Conservation (phyloP, 2,113 vertebrate species). For the Thoracochromis brauschi region DNA sequence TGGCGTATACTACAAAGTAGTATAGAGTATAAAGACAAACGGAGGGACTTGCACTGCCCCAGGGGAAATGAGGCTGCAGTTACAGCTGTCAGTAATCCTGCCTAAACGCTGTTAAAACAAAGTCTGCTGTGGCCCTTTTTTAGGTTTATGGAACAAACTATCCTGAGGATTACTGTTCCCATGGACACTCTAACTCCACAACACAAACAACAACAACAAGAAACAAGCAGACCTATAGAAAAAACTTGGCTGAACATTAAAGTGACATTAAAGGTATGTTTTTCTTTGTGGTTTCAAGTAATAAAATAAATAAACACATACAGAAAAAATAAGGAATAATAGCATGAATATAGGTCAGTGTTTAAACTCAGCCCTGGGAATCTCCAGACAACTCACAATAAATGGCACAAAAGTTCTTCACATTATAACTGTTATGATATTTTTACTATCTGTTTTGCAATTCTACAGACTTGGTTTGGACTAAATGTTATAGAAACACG, state of each 20-base stretch:
- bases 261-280: background rate
- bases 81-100: conserved; percentile 32
- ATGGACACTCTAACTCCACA: background rate
- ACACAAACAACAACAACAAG: background rate
- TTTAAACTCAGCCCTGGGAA: background rate
- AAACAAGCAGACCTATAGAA: background rate
- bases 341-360: background rate
- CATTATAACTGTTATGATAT: background rate
- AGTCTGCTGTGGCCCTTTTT: conserved; percentile 28
- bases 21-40: background rate
- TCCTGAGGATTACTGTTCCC: conserved; percentile 40
- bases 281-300: background rate
- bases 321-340: background rate
- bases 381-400: accelerated
- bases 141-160: conserved; percentile 52
- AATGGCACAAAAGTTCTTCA: background rate
- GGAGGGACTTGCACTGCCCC: background rate
- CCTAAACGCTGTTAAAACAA: conserved; percentile 27
- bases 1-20: accelerated
- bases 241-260: background rate
- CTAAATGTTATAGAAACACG: background rate
- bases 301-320: background rate
- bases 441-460: background rate
- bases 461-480: background rate
- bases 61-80: conserved; percentile 13